phyloP scores from a whole-genome alignment of 2,888 invertebrate genomes.

The Fragum whitleyi region DNA sequence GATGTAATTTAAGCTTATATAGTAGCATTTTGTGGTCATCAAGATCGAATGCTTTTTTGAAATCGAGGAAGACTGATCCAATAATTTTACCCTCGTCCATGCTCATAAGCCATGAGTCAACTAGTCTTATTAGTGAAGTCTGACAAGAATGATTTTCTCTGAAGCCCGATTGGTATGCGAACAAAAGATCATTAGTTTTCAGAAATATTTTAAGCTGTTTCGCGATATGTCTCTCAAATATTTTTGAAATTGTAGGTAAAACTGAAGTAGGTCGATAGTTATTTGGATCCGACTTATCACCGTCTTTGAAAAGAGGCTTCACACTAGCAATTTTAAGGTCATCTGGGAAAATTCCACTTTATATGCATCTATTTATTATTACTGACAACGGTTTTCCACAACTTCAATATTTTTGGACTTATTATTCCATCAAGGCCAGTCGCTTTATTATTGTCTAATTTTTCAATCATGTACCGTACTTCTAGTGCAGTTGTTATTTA shows the following conservation, averaged over 20 bases:
- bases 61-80: neutral
- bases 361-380: neutral
- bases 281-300: neutral
- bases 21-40: neutral
- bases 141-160: slow-evolving; percentile 8
- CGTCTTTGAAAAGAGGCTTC: too few relatives aligned
- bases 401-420: neutral
- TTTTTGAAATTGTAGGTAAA: neutral
- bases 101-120: neutral
- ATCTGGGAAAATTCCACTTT: neutral
- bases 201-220: neutral
- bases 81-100: neutral
- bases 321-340: too few relatives aligned
- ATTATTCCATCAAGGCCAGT: neutral
- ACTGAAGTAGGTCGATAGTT: slow-evolving; percentile 7
- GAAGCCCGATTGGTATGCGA: neutral
- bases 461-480: too few relatives aligned
- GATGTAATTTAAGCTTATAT: neutral
- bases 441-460: too few relatives aligned
- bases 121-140: neutral
- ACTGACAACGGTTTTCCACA: neutral
- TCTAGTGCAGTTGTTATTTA: too few relatives aligned
- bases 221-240: neutral
- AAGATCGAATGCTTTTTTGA: neutral
- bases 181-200: too few relatives aligned